These are phyloP conservation scores for Scaptomyza caliginosa DNA, from an alignment of 2,888 invertebrate genomes.

Conservation along the genomic window DNA sequence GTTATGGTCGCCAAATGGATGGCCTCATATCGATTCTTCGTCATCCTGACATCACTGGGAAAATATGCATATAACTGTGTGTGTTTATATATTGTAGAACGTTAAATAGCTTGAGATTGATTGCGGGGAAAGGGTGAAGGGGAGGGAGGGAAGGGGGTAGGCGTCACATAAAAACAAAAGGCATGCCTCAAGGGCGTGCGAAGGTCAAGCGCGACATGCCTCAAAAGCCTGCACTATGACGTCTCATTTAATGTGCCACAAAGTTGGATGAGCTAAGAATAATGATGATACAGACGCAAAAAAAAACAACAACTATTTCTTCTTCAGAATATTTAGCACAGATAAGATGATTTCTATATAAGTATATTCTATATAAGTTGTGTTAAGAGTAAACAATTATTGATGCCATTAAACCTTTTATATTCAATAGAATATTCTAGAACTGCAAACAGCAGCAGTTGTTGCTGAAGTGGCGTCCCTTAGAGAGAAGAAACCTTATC, in stretches of 20 bases:
- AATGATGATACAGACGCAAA: neutral
- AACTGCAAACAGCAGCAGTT: too few species aligned
- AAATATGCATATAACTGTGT: conserved; percentile 22
- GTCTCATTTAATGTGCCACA: conserved; percentile 19
- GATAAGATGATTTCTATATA: neutral
- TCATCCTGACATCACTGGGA: conserved; percentile 38
- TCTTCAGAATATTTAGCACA: neutral
- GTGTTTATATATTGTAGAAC: neutral
- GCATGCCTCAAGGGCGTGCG: conserved; percentile 16
- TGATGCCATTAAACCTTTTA: neutral
- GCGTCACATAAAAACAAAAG: conserved; percentile 15
- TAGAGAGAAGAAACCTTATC: too few species aligned
- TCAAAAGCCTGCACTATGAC: conserved; percentile 17
- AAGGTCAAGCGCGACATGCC: conserved; percentile 38
- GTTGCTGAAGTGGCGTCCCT: too few species aligned
- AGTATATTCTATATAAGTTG: too few species aligned
- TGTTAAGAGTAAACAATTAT: neutral
- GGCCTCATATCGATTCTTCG: conserved; percentile 46
- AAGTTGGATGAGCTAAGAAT: conserved; percentile 3
- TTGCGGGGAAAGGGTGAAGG: too few species aligned
- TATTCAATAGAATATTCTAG: too few species aligned
- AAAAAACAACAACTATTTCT: neutral
- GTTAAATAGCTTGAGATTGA: conserved; percentile 38
- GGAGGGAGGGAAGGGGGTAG: too few species aligned
- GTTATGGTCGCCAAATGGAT: conserved; percentile 29